Evolutionary conservation across 2,888 invertebrate genomes (phyloP).

Genomic region (Sthenelais limicola): DNA sequence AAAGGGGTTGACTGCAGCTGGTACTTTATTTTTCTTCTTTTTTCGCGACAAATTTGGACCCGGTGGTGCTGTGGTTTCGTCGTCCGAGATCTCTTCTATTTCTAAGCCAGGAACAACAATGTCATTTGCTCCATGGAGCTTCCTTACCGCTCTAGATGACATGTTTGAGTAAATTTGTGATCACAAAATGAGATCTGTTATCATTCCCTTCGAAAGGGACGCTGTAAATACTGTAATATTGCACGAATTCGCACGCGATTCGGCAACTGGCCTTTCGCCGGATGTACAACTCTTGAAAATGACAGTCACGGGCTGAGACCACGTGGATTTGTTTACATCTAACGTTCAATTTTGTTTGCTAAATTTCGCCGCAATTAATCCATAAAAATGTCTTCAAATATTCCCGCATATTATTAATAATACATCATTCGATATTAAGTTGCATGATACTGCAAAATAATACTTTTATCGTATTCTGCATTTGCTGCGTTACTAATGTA

Average conservation of each 20-base stretch:
- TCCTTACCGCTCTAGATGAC: constrained; percentile 63
- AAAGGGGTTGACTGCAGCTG: constrained; percentile 54
- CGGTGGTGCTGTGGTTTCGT: constrained; percentile 43
- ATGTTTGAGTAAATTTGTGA: constrained; percentile 52
- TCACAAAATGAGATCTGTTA: neutral
- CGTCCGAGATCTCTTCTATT: constrained; percentile 42
- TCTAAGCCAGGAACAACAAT: constrained; percentile 41
- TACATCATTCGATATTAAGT: too few relatives aligned
- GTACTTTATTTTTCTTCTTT: constrained; percentile 44
- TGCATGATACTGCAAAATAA: too few relatives aligned
- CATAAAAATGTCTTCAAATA: too few relatives aligned
- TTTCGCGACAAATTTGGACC: constrained; percentile 34
- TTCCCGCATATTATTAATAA: too few relatives aligned
- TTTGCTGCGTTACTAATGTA: neutral
- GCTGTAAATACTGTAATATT: too few relatives aligned
- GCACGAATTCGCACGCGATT: too few relatives aligned
- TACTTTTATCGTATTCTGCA: neutral
- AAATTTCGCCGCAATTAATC: too few relatives aligned
- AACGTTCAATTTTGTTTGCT: too few relatives aligned
- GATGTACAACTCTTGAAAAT: too few relatives aligned
- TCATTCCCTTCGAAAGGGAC: neutral
- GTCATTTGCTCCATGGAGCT: constrained; percentile 55
- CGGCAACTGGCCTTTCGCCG: too few relatives aligned
- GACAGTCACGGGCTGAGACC: too few relatives aligned
- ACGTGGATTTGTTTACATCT: too few relatives aligned